Percentiles rank a stretch among this genome's conserved stretches.
Evolutionary conservation across 2,797 vertebrate species (phyloP).

Genomic region (Synaphobranchus kaupii): DNA sequence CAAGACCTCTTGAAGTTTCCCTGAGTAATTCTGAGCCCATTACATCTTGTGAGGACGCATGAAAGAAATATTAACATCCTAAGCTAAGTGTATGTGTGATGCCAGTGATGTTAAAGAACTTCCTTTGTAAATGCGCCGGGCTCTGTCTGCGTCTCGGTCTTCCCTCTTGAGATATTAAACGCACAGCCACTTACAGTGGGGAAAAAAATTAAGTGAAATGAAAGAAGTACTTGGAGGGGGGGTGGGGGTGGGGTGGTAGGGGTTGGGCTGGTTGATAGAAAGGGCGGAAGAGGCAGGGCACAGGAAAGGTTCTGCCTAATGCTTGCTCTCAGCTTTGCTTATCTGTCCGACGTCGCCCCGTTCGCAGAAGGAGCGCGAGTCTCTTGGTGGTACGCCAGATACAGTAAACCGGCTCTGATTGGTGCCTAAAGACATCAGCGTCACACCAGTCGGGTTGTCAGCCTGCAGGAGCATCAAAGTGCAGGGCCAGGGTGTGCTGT

Average conservation of each 20-base stretch:
- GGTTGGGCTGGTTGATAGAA: slow-evolving; percentile 15
- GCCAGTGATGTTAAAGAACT: slow-evolving; percentile 16
- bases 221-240: neutral
- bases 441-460: slow-evolving; percentile 75
- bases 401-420: slow-evolving; percentile 89
- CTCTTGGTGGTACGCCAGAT: slow-evolving; percentile 61
- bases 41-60: neutral
- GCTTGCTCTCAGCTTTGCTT: slow-evolving; percentile 32
- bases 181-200: slow-evolving; percentile 4
- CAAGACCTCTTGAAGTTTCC: neutral
- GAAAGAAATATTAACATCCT: slow-evolving; percentile 4
- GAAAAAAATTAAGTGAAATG: neutral
- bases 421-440: slow-evolving; percentile 86
- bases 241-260: neutral
- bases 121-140: slow-evolving; percentile 30
- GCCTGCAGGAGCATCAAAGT: slow-evolving; percentile 77
- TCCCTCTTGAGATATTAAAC: slow-evolving; percentile 33
- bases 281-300: slow-evolving; percentile 15
- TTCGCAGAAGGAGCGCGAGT: slow-evolving; percentile 34
- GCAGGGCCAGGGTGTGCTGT: slow-evolving; percentile 77
- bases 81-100: slow-evolving; percentile 5
- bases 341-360: neutral
- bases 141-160: slow-evolving; percentile 26
- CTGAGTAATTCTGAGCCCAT: slow-evolving; percentile 8
- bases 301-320: slow-evolving; percentile 41